Percentiles rank a stretch among this genome's conserved stretches.
Evolutionary conservation across 30 jellyfish, hydroid and myxozoan species (phyloP).

Genomic region (Nemopilema nomurai): DNA sequence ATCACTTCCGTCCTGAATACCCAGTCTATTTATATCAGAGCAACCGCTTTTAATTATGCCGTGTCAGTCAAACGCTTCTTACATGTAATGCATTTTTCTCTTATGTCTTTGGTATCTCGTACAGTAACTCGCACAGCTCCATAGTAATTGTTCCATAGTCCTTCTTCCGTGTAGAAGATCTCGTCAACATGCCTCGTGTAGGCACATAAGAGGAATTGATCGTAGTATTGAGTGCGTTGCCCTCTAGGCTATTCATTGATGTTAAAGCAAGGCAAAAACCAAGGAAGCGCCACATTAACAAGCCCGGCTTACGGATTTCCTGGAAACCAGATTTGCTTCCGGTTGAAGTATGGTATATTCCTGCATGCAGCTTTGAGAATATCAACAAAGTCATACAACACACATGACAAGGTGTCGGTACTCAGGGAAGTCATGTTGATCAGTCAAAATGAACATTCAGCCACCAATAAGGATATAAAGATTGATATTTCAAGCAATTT

Average conservation of each 20-base stretch:
- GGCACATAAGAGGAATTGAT: neutral
- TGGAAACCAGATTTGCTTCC: constrained; percentile 24
- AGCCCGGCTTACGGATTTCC: constrained; percentile 55
- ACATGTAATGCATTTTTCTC: no score
- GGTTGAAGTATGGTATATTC: constrained; percentile 21
- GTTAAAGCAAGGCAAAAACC: constrained; percentile 5
- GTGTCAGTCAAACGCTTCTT: neutral
- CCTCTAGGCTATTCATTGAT: neutral
- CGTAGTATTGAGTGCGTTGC: neutral
- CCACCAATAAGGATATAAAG: constrained; percentile 22
- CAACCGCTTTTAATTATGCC: neutral
- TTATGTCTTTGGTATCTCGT: no score
- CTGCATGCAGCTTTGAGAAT: constrained; percentile 31
- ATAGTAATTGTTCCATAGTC: no score
- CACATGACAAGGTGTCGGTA: neutral
- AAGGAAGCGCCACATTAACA: constrained; percentile 53
- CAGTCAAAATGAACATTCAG: constrained; percentile 1
- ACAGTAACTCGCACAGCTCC: no score
- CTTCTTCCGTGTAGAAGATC: neutral
- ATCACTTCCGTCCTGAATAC: no score
- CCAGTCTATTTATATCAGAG: neutral
- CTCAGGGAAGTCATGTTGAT: constrained; percentile 2
- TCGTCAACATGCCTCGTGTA: neutral
- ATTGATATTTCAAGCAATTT: constrained; percentile 47
- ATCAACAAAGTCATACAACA: constrained; percentile 33